phyloP scores from a whole-genome alignment of 2,797 vertebrate species.

The Pseudocheirus occidentalis region DNA sequence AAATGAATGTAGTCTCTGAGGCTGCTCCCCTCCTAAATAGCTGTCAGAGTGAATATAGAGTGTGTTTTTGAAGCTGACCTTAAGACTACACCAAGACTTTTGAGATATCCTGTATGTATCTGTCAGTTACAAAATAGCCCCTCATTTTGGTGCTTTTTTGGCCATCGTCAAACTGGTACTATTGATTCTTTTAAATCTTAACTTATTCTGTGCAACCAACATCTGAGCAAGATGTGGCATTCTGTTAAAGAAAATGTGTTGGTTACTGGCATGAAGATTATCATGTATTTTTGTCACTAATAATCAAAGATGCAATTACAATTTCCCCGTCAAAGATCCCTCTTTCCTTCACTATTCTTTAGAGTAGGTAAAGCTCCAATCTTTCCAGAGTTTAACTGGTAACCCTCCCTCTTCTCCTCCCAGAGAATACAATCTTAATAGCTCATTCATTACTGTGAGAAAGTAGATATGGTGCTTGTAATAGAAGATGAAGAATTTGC shows the following conservation, averaged over 20 bases:
- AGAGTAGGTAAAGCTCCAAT: slow-evolving; percentile 13
- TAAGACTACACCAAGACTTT: background rate
- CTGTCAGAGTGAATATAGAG: background rate
- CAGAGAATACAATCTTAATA: background rate
- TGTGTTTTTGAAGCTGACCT: background rate
- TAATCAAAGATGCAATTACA: slow-evolving; percentile 43
- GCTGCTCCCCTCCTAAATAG: background rate
- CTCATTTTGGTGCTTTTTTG: background rate
- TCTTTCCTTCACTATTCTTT: slow-evolving; percentile 37
- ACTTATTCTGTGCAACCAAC: background rate
- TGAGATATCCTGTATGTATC: background rate
- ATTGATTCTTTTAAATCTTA: background rate
- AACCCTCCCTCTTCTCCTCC: background rate
- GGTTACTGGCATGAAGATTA: background rate
- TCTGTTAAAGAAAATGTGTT: background rate
- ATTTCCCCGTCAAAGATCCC: slow-evolving; percentile 63
- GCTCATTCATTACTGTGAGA: background rate
- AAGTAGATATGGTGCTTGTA: background rate
- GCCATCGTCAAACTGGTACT: background rate
- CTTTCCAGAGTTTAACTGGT: background rate
- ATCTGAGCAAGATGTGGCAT: background rate
- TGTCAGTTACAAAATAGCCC: background rate
- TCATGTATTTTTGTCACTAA: slow-evolving; percentile 9
- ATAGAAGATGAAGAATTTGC: slow-evolving; percentile 41
- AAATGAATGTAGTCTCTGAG: background rate